Percentiles rank a stretch among this genome's conserved stretches.
These are phyloP conservation scores for Aurelia sp. DNA, from an alignment of 30 jellyfish, hydroid and myxozoan genomes.

Conservation along the genomic window DNA sequence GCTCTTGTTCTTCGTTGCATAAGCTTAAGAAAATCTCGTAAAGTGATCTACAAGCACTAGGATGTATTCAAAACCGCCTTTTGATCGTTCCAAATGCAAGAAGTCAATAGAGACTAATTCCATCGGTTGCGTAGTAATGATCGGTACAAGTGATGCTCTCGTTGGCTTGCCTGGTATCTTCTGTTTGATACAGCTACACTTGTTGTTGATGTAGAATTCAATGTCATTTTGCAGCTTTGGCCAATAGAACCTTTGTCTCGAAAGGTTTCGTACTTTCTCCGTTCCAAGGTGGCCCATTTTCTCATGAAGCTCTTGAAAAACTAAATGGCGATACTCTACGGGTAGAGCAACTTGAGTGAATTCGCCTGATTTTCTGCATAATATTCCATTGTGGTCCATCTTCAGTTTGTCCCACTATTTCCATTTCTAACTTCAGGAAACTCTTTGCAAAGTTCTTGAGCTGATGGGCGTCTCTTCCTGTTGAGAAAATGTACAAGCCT, in stretches of 20 bases:
- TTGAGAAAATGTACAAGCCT: not conserved
- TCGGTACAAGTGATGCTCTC: no score
- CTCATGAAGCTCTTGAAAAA: constrained; percentile 26
- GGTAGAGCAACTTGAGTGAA: constrained; percentile 32
- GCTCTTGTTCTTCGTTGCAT: no score
- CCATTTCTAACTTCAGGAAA: not conserved
- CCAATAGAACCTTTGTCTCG: constrained; percentile 21
- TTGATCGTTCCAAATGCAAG: no score
- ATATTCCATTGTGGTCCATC: not conserved
- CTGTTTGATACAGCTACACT: no score
- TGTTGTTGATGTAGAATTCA: no score
- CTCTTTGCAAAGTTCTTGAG: not conserved
- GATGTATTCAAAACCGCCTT: no score
- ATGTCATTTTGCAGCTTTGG: no score
- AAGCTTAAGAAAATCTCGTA: no score
- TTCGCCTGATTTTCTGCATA: not conserved
- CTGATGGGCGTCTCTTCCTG: not conserved
- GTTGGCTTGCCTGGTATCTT: no score
- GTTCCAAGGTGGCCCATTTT: constrained; percentile 69
- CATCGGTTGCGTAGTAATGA: no score
- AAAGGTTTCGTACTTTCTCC: constrained; percentile 10
- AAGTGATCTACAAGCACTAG: no score
- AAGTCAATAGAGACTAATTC: no score
- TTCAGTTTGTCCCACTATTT: constrained; percentile 8
- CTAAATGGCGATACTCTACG: not conserved